Base-by-base conservation (phyloP, 2,888 invertebrate species). In the Auanema sp. region DNA sequence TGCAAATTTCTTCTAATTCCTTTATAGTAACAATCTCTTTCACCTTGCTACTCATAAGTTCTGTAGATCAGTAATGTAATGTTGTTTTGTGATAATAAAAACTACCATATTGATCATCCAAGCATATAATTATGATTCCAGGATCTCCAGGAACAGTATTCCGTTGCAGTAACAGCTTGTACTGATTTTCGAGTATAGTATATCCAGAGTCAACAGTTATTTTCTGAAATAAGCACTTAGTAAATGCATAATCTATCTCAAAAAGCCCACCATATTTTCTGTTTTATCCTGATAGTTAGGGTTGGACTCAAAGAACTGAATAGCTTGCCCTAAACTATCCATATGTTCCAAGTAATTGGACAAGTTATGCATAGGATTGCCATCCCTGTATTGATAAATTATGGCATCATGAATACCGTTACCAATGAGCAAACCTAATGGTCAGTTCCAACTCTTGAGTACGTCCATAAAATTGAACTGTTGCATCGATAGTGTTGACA, bases 381-480 rank as follows among this genome's bases (percentile, higher is more conserved):
- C 73, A 53, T 72, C 70, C 23, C 72, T 72, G 65, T 40, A 69
- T 42, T 16, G 41, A 23, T 14, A n/a, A 18, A 2, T 8, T 5
- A n/a, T 21, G 18, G 4, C 24, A n/a, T 8, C 18, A 50, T 8
- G 51, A 25, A 60, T 72, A 3, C 76, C 66, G 8, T 21, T n/a
- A 5, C n/a, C 4, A 49, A n/a, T 42, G 12, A 47, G 16, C 56
- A 16, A 61, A 76, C 60, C 79, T 60, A 11, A 82, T 79, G 5
- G 73, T 75, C 51, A 71, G 77, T 58, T 93, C 93, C 5, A 94
- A 90, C 83, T 94, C 93, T 84, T 92, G 90, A 0, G 93, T 91
- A 40, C 95, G 92, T 86, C 93, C 93, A 85, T 97, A 98, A 84
- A 91, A 96, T 58, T 92, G 91, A 43, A 98, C 91, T 0, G 97